Evolutionary conservation across 2,888 invertebrate genomes (phyloP).

Genomic region (Calameuta idolon): DNA sequence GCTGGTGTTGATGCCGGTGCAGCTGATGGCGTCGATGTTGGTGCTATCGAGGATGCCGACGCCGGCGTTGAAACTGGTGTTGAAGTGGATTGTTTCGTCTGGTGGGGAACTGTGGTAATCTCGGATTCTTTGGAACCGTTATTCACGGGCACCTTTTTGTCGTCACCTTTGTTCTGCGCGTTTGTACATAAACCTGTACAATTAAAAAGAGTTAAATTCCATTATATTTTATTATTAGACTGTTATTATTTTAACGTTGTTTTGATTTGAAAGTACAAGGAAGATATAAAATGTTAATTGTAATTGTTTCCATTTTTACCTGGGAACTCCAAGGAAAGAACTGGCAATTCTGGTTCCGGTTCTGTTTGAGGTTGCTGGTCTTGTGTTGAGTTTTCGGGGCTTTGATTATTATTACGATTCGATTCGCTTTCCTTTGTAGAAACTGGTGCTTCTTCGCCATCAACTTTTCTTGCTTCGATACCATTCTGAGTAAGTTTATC

Average conservation of each 20-base stretch:
- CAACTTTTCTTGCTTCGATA: conserved; percentile 47
- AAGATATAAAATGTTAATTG: not conserved
- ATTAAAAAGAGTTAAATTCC: not conserved
- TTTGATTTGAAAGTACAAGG: not conserved
- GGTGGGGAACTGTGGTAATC: conserved; percentile 8
- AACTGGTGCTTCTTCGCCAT: conserved; percentile 35
- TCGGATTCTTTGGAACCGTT: conserved; percentile 53
- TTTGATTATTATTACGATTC: conserved; percentile 56
- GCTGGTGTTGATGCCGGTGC: conserved; percentile 3
- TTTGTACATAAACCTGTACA: not conserved
- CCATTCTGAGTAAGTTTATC: conserved; percentile 59
- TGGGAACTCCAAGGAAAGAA: conserved; percentile 39
- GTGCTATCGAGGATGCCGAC: conserved; percentile 2
- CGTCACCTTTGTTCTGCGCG: conserved; percentile 54
- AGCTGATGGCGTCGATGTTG: conserved; percentile 9
- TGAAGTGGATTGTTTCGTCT: not conserved
- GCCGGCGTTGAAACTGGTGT: not conserved
- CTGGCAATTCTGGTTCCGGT: conserved; percentile 37
- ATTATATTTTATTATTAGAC: not conserved
- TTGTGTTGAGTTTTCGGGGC: conserved; percentile 45
- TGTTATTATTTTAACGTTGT: not conserved
- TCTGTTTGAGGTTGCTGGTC: conserved; percentile 9
- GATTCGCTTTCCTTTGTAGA: conserved; percentile 46
- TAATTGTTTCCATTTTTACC: conserved; percentile 32
- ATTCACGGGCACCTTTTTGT: conserved; percentile 53